A percentile compares a stretch with the other conserved stretches of the same genome.
phyloP scores from a whole-genome alignment of 1,140 invertebrate species.

The Caenorhabditis brenneri region DNA sequence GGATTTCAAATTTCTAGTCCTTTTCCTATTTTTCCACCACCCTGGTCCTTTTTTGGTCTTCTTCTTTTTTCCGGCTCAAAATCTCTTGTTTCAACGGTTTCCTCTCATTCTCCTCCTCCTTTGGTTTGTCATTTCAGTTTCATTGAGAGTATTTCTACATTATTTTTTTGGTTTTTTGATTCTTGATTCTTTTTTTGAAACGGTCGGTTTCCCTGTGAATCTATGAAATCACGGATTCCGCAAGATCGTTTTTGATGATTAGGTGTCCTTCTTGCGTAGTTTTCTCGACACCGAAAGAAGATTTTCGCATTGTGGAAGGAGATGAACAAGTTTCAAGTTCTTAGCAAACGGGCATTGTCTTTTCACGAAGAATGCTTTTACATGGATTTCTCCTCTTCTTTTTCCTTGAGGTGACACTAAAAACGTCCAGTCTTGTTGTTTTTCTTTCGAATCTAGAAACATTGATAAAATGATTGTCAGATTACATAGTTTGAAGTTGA shows the following conservation, averaged over 20 bases:
- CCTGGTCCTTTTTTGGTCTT: neutral
- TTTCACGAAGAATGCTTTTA: neutral
- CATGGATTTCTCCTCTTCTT: neutral
- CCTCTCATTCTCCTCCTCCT: neutral
- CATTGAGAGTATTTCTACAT: neutral
- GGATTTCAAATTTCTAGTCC: conserved; percentile 4
- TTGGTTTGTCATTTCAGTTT: too few relatives aligned
- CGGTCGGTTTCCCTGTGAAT: neutral
- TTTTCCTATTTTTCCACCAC: neutral
- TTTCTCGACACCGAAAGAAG: neutral
- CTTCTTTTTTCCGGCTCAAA: neutral
- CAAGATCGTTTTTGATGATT: neutral
- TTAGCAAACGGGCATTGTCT: neutral
- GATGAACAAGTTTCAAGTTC: conserved; percentile 4
- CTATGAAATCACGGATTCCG: neutral
- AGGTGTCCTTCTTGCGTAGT: neutral
- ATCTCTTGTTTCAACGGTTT: neutral
- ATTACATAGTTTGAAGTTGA: too few relatives aligned
- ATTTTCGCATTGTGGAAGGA: neutral
- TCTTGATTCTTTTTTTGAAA: neutral
- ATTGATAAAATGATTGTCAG: too few relatives aligned
- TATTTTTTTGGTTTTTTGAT: neutral
- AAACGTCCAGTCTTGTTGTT: neutral
- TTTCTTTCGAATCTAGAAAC: neutral
- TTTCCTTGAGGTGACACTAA: neutral